Conservation (phyloP, 2,113 vertebrate species). For the Delphinapterus leucas region DNA sequence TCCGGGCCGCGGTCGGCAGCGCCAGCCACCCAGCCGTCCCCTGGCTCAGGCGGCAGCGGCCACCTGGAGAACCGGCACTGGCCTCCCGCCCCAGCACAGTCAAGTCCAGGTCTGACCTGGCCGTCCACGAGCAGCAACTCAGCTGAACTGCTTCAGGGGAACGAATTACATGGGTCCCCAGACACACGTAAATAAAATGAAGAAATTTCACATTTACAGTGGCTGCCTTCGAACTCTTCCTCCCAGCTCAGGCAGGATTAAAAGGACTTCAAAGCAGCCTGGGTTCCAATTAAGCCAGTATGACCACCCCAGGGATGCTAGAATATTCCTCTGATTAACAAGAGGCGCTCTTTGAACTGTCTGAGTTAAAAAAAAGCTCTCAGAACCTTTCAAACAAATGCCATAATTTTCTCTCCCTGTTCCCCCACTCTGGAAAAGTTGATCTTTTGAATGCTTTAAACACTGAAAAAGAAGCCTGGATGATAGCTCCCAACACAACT, state of each 20-base stretch:
- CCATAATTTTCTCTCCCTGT: conserved; percentile 64
- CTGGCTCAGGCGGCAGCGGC: neutral
- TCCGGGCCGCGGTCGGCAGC: neutral
- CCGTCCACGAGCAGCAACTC: conserved; percentile 63
- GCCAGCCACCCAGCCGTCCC: accelerated
- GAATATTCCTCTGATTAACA: conserved; percentile 84
- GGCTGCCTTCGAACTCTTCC: conserved; percentile 77
- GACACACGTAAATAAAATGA: conserved; percentile 86
- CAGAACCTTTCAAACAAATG: conserved; percentile 81
- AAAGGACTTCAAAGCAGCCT: conserved; percentile 84
- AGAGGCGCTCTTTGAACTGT: conserved; percentile 85
- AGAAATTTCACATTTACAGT: conserved; percentile 79
- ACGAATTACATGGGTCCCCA: conserved; percentile 75
- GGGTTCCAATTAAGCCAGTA: conserved; percentile 85
- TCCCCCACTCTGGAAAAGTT: conserved; percentile 34
- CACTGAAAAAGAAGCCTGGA: conserved; percentile 71
- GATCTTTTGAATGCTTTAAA: conserved; percentile 47
- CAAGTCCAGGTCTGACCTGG: conserved; percentile 16
- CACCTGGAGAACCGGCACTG: neutral
- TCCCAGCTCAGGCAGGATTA: conserved; percentile 84
- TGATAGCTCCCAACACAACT: conserved; percentile 37
- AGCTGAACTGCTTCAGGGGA: conserved; percentile 67
- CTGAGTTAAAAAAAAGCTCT: conserved; percentile 78
- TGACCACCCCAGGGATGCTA: conserved; percentile 80
- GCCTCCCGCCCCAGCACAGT: neutral